phyloP scores from a whole-genome alignment of 2,797 vertebrate species.

The Tiaroga cobitis region DNA sequence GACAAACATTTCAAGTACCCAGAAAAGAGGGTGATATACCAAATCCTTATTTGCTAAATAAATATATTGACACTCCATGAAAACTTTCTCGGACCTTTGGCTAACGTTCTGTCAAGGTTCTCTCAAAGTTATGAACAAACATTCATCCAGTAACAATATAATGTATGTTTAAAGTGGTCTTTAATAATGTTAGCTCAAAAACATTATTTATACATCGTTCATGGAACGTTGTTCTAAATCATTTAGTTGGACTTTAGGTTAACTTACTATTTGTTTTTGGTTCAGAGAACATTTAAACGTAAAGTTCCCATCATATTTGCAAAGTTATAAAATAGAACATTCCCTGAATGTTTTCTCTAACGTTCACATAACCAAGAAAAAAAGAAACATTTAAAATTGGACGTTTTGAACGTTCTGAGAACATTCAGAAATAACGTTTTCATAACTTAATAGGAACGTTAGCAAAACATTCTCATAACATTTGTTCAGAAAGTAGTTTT shows the following conservation, averaged over 20 bases:
- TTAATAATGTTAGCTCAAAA: not conserved
- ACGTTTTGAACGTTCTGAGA: not conserved
- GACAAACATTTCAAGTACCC: not conserved
- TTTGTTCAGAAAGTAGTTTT: not conserved
- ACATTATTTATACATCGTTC: not conserved
- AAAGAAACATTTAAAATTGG: not conserved
- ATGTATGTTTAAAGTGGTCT: not conserved
- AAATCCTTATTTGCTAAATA: not conserved
- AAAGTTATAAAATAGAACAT: not conserved
- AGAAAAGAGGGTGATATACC: not conserved
- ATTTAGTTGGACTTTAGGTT: not conserved
- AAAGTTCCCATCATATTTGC: not conserved
- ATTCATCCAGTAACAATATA: not conserved
- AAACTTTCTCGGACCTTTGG: not conserved
- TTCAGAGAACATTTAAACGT: not conserved
- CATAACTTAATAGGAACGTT: not conserved
- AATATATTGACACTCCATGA: not conserved
- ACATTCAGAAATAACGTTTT: not conserved
- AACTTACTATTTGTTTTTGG: not conserved
- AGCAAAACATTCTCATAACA: not conserved
- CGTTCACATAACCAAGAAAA: not conserved
- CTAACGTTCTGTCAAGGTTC: not conserved
- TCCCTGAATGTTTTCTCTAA: not conserved
- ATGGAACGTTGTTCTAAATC: not conserved
- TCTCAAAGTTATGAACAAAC: not conserved